Percentiles rank a stretch among this genome's conserved stretches.
These are phyloP conservation scores for Pygocentrus nattereri DNA, from an alignment of 2,797 vertebrate genomes.

Conservation along the genomic window DNA sequence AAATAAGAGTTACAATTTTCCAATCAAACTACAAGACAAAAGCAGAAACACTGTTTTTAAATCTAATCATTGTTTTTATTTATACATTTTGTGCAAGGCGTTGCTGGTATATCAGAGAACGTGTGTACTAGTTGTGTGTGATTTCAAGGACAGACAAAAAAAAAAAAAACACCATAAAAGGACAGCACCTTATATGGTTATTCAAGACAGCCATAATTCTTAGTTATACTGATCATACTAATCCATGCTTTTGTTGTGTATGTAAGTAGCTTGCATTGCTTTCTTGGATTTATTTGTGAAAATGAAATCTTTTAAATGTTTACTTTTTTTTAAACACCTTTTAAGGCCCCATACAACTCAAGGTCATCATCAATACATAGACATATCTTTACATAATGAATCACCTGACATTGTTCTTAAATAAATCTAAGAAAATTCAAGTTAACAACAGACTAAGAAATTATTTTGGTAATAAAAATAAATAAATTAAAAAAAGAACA, in stretches of 20 bases:
- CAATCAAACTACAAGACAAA: neutral
- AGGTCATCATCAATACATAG: neutral
- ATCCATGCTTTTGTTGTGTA: constrained; percentile 15
- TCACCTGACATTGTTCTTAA: constrained; percentile 13
- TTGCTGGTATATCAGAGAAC: constrained; percentile 35
- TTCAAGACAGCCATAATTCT: neutral
- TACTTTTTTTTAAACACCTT: neutral
- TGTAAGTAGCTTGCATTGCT: neutral
- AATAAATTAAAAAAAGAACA: neutral
- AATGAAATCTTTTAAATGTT: neutral
- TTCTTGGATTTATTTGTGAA: neutral
- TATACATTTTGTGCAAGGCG: constrained; percentile 23
- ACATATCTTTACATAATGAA: neutral
- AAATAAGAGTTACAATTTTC: too few species aligned
- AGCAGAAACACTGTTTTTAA: neutral
- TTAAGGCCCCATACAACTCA: neutral
- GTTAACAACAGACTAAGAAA: neutral
- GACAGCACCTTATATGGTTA: constrained; percentile 8
- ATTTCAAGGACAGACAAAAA: neutral
- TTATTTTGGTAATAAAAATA: neutral
- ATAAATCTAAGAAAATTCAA: neutral
- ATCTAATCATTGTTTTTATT: constrained; percentile 18
- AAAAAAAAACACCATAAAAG: neutral
- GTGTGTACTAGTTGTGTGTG: neutral
- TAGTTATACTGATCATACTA: neutral